Percentiles rank a stretch among this genome's conserved stretches.
Conservation (phyloP, 2,797 vertebrate species). For the Pelochelys cantorii region DNA sequence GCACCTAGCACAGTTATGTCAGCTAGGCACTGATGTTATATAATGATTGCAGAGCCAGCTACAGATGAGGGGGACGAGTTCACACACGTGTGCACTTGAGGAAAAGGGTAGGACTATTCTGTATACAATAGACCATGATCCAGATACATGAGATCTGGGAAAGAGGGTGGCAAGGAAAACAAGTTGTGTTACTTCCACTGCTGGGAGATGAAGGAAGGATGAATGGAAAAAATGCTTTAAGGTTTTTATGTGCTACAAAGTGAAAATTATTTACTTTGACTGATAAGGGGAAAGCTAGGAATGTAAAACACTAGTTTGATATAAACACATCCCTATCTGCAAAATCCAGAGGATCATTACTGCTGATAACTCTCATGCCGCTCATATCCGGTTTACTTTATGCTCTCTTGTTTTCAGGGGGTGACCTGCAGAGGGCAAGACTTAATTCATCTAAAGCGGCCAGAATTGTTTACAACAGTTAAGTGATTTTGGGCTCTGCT, state of each 20-base stretch:
- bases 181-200: neutral
- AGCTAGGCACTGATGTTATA: neutral
- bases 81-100: neutral
- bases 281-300: neutral
- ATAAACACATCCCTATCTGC: neutral
- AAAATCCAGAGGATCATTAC: neutral
- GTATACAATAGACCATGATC: neutral
- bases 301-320: neutral
- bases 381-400: neutral
- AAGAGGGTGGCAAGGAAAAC: neutral
- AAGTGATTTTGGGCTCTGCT: neutral
- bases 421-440: neutral
- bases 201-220: neutral
- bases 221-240: neutral
- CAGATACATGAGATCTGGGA: neutral
- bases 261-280: neutral
- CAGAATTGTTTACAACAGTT: neutral
- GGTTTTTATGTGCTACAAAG: neutral
- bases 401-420: neutral
- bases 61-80: neutral
- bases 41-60: neutral
- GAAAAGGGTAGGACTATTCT: neutral
- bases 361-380: neutral
- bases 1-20: fast-evolving
- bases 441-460: neutral